phyloP scores from a whole-genome alignment of 1,140 invertebrate species.

The Hylaeus anthracinus region DNA sequence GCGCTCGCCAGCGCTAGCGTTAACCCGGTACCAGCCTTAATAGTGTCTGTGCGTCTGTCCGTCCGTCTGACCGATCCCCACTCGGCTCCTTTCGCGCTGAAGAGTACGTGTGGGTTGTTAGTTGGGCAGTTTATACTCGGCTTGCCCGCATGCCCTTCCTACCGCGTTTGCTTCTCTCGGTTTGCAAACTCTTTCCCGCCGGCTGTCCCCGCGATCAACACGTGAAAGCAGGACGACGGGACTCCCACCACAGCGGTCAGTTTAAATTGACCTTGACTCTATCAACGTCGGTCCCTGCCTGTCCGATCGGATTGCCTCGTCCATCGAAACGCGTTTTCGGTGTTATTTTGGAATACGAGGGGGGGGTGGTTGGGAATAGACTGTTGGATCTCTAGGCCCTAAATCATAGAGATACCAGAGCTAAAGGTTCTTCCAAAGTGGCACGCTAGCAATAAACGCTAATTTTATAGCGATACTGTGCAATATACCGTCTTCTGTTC shows the following conservation, averaged over 20 bases:
- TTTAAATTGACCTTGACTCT: conserved; percentile 2
- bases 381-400: not conserved
- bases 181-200: conserved; percentile 34
- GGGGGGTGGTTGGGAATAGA: no score
- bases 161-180: conserved; percentile 64
- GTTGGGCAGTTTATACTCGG: conserved; percentile 75
- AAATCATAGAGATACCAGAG: conserved; percentile 5
- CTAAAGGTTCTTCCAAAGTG: not conserved
- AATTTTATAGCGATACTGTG: conserved; percentile 16
- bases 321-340: not conserved
- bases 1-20: conserved; percentile 51
- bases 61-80: conserved; percentile 58
- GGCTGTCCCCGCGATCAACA: not conserved
- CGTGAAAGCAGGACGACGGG: not conserved
- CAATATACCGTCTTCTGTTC: conserved; percentile 2
- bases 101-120: conserved; percentile 76
- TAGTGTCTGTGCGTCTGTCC: conserved; percentile 72
- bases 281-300: not conserved
- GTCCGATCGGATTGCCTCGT: not conserved
- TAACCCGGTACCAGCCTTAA: conserved; percentile 63
- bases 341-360: no score
- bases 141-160: conserved; percentile 67
- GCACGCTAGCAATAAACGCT: not conserved
- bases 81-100: conserved; percentile 54
- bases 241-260: not conserved